Conservation (phyloP, 2,113 vertebrate genomes). For the Chlorocebus sabaeus region DNA sequence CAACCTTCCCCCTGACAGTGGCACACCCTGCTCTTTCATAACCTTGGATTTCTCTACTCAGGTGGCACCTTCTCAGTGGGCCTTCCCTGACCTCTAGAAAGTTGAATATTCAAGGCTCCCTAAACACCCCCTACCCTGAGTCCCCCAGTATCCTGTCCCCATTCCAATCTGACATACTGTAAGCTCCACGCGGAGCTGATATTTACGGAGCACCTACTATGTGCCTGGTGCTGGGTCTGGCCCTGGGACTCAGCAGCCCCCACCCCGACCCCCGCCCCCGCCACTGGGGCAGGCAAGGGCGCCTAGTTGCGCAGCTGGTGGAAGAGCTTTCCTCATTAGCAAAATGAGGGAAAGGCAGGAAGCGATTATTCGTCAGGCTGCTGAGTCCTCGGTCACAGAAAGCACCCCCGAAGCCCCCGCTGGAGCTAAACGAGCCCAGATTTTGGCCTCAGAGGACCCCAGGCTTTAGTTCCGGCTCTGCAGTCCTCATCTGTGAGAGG, state of each 20-base stretch:
- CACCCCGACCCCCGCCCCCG: accelerated
- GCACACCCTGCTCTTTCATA: not conserved
- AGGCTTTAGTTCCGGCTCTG: accelerated
- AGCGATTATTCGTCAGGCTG: accelerated
- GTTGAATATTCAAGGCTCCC: not conserved
- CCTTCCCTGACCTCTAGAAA: not conserved
- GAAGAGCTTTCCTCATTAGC: not conserved
- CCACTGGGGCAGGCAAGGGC: not conserved
- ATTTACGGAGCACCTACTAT: not conserved
- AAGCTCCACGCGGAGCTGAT: not conserved
- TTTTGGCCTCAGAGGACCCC: not conserved
- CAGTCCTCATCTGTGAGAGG: accelerated
- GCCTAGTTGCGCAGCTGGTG: not conserved
- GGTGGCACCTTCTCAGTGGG: not conserved
- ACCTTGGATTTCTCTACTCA: not conserved
- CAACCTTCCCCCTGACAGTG: not conserved
- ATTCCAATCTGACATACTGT: accelerated
- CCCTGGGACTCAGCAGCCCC: not conserved
- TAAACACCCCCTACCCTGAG: not conserved
- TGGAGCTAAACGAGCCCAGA: not conserved
- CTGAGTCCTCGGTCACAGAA: not conserved
- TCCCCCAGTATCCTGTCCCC: not conserved
- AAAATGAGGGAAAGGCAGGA: not conserved
- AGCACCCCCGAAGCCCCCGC: not conserved
- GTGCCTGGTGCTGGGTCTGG: not conserved